These are phyloP conservation scores for Misgurnus anguillicaudatus DNA, from an alignment of 2,113 vertebrate genomes.

Conservation along the genomic window DNA sequence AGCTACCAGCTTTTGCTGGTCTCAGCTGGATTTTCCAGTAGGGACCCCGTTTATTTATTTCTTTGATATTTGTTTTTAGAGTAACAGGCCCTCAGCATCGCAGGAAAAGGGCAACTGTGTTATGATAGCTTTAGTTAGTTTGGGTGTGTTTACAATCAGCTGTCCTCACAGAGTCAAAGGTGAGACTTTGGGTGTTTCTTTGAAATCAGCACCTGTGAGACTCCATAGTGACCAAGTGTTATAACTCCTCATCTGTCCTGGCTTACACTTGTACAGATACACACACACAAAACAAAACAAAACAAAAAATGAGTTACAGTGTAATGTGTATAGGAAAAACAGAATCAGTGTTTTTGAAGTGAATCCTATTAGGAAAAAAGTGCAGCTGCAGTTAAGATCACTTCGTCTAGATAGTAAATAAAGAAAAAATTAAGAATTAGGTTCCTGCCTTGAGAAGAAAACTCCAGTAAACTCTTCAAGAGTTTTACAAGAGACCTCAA, in stretches of 20 bases:
- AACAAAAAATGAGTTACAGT: background rate
- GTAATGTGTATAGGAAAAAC: background rate
- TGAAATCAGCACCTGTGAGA: constrained; percentile 64
- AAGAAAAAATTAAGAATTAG: background rate
- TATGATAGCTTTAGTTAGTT: constrained; percentile 47
- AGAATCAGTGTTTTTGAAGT: constrained; percentile 8
- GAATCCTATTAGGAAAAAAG: constrained; percentile 47
- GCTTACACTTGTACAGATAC: constrained; percentile 13
- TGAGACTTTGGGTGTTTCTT: constrained; percentile 63
- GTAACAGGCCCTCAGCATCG: background rate
- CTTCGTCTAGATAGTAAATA: background rate
- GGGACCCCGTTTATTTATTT: no score
- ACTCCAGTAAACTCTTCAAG: no score
- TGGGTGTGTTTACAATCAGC: constrained; percentile 48
- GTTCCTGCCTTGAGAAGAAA: no score
- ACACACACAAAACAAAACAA: background rate
- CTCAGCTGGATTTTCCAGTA: no score
- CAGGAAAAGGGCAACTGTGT: constrained; percentile 15
- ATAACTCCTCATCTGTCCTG: constrained; percentile 62
- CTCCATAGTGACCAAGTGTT: constrained; percentile 59
- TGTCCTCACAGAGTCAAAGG: constrained; percentile 60
- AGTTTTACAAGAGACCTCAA: no score
- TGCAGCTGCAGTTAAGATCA: constrained; percentile 41
- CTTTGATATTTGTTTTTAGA: constrained; percentile 29
- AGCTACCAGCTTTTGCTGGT: no score